Evolutionary conservation across 2,797 vertebrate genomes (phyloP).

Genomic region (Setipinna tenuifilis): DNA sequence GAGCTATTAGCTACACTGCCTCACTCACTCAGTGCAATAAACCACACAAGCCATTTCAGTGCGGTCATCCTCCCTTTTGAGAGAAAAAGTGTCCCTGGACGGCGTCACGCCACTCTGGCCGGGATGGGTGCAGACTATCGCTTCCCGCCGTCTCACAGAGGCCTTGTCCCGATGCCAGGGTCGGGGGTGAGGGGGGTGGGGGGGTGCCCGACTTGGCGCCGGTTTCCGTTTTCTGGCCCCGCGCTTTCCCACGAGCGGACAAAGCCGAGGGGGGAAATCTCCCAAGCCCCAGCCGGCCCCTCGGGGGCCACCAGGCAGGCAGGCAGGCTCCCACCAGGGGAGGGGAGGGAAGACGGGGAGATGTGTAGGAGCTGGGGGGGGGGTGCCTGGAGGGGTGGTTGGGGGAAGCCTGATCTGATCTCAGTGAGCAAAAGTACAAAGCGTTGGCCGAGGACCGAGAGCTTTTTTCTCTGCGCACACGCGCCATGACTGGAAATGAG

Average conservation of each 20-base stretch:
- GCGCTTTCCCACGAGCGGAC: conserved; percentile 66
- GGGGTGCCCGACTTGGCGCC: conserved; percentile 45
- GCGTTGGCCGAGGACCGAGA: neutral
- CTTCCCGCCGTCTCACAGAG: conserved; percentile 25
- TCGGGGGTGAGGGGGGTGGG: too few species aligned
- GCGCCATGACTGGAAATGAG: conserved; percentile 42
- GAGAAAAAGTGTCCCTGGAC: neutral
- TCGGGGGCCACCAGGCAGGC: conserved; percentile 46
- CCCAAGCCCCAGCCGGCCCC: conserved; percentile 55
- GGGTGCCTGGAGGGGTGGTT: neutral
- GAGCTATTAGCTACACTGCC: neutral
- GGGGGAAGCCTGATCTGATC: neutral
- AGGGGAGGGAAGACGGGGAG: neutral
- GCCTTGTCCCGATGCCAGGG: conserved; percentile 42
- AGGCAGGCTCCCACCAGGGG: conserved; percentile 52
- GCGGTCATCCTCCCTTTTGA: neutral
- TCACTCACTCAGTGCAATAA: neutral
- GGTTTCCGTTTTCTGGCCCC: conserved; percentile 47
- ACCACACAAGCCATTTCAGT: neutral
- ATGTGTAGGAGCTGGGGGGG: conserved; percentile 18
- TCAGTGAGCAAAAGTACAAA: neutral
- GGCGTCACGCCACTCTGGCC: conserved; percentile 15
- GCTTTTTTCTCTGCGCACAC: neutral
- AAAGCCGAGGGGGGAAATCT: conserved; percentile 62
- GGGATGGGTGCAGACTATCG: neutral